These are phyloP conservation scores for Sus cebifrons DNA, from an alignment of 2,797 vertebrate species.

Conservation along the genomic window DNA sequence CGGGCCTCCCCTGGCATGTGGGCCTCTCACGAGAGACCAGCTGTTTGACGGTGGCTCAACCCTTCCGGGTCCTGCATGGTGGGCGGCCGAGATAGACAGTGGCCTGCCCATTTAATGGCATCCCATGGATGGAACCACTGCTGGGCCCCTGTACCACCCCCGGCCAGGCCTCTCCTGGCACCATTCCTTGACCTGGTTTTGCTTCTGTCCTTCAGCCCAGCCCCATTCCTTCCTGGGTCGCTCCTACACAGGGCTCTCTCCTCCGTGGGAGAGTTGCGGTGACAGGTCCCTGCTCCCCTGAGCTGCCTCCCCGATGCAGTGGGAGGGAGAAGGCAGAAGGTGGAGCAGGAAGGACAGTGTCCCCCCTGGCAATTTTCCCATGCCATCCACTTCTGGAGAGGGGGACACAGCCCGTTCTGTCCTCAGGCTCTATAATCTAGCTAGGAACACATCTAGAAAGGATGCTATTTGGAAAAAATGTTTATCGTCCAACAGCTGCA, in stretches of 20 bases:
- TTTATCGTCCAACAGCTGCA: neutral
- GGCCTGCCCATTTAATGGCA: neutral
- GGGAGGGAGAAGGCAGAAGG: neutral
- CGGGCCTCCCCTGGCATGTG: neutral
- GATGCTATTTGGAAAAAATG: neutral
- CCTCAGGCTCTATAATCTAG: neutral
- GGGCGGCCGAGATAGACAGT: neutral
- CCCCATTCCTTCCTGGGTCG: neutral
- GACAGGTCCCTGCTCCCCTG: neutral
- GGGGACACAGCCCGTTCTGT: neutral
- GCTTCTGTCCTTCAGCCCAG: neutral
- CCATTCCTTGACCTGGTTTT: neutral
- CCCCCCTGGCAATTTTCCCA: neutral
- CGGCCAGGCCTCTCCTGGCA: neutral
- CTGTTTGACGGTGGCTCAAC: rapidly evolving
- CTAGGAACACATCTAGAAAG: neutral
- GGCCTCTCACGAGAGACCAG: neutral
- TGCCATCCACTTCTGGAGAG: neutral
- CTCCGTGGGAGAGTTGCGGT: neutral
- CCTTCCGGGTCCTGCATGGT: rapidly evolving
- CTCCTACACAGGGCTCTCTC: neutral
- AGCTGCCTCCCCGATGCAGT: neutral
- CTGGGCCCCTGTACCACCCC: neutral
- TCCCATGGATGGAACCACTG: neutral
- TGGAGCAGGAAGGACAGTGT: rapidly evolving